These are phyloP conservation scores for Leucoraja erinaceus DNA, from an alignment of 2,113 vertebrate species.

Conservation along the genomic window DNA sequence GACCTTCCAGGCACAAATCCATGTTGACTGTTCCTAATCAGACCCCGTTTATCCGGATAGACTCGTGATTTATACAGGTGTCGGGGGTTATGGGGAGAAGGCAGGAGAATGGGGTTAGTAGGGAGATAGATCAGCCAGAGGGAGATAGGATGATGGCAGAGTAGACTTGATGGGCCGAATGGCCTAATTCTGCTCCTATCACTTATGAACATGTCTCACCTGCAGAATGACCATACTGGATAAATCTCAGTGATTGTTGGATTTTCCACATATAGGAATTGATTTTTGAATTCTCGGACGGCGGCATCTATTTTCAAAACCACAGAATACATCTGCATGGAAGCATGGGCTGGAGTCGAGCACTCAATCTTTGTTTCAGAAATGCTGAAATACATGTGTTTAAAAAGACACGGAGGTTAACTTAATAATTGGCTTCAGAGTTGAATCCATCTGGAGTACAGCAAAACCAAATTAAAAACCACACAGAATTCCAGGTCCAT, in stretches of 20 bases:
- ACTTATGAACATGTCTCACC: conserved; percentile 58
- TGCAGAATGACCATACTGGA: conserved; percentile 86
- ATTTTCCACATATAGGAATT: conserved; percentile 79
- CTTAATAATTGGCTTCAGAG: not conserved
- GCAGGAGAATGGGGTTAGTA: too few relatives aligned
- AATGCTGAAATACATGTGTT: conserved; percentile 48
- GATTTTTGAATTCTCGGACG: conserved; percentile 47
- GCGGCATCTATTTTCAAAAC: conserved; percentile 75
- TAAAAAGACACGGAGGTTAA: not conserved
- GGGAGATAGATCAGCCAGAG: too few relatives aligned
- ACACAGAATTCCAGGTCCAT: not conserved
- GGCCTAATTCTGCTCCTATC: too few relatives aligned
- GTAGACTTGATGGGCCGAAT: too few relatives aligned
- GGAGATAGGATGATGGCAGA: too few relatives aligned
- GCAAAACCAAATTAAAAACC: not conserved
- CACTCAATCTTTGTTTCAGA: conserved; percentile 62
- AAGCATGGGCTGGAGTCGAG: conserved; percentile 69
- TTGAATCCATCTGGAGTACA: not conserved
- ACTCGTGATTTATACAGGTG: too few relatives aligned
- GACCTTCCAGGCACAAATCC: too few relatives aligned
- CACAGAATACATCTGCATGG: conserved; percentile 60
- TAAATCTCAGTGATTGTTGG: conserved; percentile 77
- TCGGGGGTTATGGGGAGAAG: too few relatives aligned
- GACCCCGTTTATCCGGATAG: too few relatives aligned
- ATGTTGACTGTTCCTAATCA: too few relatives aligned